phyloP scores from a whole-genome alignment of 2,888 invertebrate genomes.

The Agrochola lota region DNA sequence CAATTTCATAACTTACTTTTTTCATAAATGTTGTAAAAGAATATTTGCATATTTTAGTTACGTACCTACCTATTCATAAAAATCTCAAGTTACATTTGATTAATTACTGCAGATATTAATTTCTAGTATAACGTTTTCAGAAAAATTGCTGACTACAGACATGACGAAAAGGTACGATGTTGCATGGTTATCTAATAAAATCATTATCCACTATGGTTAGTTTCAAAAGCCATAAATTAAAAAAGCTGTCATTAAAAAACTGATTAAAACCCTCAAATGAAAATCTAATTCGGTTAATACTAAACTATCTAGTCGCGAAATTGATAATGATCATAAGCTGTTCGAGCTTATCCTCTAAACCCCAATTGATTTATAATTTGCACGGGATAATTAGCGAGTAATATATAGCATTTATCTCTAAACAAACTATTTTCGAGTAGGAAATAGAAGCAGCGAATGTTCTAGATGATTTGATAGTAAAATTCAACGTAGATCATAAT shows the following conservation, averaged over 20 bases:
- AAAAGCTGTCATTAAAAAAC: constrained; percentile 6
- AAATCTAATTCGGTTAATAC: neutral
- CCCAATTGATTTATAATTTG: constrained; percentile 29
- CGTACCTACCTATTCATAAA: neutral
- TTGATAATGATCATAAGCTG: constrained; percentile 17
- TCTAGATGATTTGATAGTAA: constrained; percentile 35
- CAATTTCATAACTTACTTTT: constrained; percentile 16
- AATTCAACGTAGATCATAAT: constrained; percentile 36
- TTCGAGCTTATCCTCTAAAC: constrained; percentile 17
- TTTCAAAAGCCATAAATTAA: neutral
- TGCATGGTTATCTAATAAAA: neutral
- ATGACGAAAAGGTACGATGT: neutral
- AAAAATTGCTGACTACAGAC: too few species aligned
- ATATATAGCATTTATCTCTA: constrained; percentile 15
- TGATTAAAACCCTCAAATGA: neutral
- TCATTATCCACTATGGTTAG: neutral
- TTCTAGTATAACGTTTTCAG: neutral
- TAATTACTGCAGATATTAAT: too few species aligned
- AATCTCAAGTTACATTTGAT: too few species aligned
- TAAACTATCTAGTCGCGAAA: constrained; percentile 12
- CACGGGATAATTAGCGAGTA: constrained; percentile 8
- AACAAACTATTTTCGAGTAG: neutral
- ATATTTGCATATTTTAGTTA: neutral
- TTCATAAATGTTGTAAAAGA: neutral
- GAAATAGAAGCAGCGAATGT: constrained; percentile 15